Conservation (phyloP, 2,797 vertebrate species). For the Lagocephalus sceleratus region DNA sequence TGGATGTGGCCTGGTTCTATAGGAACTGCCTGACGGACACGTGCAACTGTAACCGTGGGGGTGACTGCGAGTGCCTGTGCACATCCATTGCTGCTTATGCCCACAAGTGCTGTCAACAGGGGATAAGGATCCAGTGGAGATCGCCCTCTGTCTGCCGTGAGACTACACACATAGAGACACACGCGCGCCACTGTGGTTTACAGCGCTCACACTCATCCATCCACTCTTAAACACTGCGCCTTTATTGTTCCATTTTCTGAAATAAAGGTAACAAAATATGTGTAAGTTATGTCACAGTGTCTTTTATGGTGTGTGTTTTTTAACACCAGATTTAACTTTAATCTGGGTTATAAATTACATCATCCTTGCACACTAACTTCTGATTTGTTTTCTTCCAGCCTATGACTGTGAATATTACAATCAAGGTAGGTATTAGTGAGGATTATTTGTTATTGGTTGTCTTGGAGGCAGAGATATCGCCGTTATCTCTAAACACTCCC, state of each 20-base stretch:
- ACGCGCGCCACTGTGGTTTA: neutral
- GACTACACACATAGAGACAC: constrained; percentile 60
- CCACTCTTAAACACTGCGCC: too few relatives aligned
- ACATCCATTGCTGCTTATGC: constrained; percentile 94
- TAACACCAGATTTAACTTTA: too few relatives aligned
- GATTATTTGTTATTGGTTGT: neutral
- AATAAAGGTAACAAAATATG: too few relatives aligned
- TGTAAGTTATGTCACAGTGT: too few relatives aligned
- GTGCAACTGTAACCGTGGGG: constrained; percentile 95
- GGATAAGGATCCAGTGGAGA: constrained; percentile 88
- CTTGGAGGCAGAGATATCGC: constrained; percentile 2
- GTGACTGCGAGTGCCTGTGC: constrained; percentile 95
- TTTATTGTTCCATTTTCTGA: too few relatives aligned
- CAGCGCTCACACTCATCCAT: neutral
- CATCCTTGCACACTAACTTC: constrained; percentile 1
- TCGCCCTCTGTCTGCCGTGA: constrained; percentile 88
- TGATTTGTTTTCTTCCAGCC: constrained; percentile 77
- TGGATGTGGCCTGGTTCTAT: constrained; percentile 97
- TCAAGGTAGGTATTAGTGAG: constrained; percentile 81
- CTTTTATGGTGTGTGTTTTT: too few relatives aligned
- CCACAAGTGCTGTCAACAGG: constrained; percentile 96
- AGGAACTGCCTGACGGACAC: constrained; percentile 98
- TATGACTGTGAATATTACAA: constrained; percentile 98
- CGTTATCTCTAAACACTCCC: neutral
- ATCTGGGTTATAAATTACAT: too few relatives aligned